Percentiles rank a stretch among this genome's conserved stretches.
phyloP scores from a whole-genome alignment of 2,797 vertebrate genomes.

The Etheostoma perlongum region DNA sequence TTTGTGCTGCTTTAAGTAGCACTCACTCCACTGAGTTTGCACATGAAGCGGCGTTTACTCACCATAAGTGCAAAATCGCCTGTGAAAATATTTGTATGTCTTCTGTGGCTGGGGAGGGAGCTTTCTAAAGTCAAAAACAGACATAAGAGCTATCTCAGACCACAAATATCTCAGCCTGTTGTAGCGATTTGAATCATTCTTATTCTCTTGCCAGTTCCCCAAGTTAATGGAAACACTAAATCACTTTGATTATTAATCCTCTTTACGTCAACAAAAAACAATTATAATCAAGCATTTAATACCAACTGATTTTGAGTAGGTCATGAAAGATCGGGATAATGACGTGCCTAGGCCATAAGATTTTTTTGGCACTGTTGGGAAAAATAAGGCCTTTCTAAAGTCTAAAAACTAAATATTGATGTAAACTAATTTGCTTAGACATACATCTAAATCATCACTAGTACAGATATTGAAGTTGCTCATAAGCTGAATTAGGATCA shows the following conservation, averaged over 20 bases:
- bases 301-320: not conserved
- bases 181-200: too few species aligned
- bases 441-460: not conserved
- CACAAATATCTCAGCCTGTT: not conserved
- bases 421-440: not conserved
- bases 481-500: not conserved
- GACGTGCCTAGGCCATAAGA: not conserved
- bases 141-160: not conserved
- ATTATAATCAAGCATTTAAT: too few species aligned
- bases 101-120: not conserved
- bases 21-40: constrained; percentile 6
- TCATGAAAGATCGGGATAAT: not conserved
- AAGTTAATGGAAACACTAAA: not conserved
- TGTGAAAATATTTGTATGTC: not conserved
- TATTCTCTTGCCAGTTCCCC: too few species aligned
- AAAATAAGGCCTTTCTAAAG: not conserved
- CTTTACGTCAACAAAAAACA: not conserved
- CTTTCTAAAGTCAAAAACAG: not conserved
- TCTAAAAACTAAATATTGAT: not conserved
- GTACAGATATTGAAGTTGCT: not conserved
- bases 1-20: constrained; percentile 1
- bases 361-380: not conserved
- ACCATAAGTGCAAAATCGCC: not conserved
- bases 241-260: not conserved
- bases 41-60: constrained; percentile 6